phyloP scores from a whole-genome alignment of 2,113 vertebrate species.

The Apus apus region DNA sequence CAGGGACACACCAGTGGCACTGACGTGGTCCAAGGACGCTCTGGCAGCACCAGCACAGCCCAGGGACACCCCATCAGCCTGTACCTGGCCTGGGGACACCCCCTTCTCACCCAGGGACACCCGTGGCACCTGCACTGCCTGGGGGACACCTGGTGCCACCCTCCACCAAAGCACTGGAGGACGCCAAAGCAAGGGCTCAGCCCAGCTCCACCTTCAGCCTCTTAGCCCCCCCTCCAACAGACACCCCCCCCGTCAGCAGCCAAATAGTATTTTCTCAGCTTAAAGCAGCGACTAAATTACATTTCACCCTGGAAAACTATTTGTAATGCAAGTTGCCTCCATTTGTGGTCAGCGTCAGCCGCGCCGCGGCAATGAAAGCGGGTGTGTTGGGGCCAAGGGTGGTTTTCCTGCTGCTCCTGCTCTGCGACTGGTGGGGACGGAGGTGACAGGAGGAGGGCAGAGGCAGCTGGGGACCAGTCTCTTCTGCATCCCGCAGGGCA shows the following conservation, averaged over 20 bases:
- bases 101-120: neutral
- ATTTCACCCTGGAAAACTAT: neutral
- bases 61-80: neutral
- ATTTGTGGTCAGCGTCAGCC: neutral
- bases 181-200: fast-evolving
- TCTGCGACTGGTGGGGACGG: neutral
- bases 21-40: fast-evolving
- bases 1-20: neutral
- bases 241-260: neutral
- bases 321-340: neutral
- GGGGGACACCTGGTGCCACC: neutral
- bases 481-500: neutral
- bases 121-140: too few relatives aligned
- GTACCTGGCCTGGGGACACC: neutral
- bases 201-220: neutral
- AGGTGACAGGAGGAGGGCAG: neutral
- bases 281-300: neutral
- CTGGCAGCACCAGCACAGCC: neutral
- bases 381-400: neutral
- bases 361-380: fast-evolving
- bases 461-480: fast-evolving
- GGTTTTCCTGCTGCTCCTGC: neutral
- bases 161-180: neutral
- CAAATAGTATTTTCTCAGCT: neutral
- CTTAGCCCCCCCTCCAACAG: fast-evolving